Conservation (phyloP, 2,797 vertebrate genomes). For the Melopsittacus undulatus region DNA sequence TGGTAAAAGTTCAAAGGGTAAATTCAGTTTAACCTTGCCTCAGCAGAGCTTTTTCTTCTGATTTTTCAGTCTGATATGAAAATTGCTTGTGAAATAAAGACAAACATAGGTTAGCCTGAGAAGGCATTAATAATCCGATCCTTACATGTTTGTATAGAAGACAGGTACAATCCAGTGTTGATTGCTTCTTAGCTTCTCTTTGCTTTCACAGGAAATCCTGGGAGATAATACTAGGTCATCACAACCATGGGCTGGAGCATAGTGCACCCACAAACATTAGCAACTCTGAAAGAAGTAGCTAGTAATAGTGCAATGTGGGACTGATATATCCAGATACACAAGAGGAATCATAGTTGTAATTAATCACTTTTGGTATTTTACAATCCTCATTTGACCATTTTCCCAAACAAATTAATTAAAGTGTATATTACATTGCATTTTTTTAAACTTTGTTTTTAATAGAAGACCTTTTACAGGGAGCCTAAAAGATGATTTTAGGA, state of each 20-base stretch:
- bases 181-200: constrained; percentile 71
- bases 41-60: constrained; percentile 24
- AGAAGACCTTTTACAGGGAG: background rate
- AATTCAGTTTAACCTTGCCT: constrained; percentile 65
- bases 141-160: constrained; percentile 74
- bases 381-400: constrained; percentile 6
- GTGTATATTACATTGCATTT: background rate
- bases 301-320: background rate
- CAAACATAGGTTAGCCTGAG: constrained; percentile 69
- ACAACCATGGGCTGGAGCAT: background rate
- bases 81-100: constrained; percentile 78
- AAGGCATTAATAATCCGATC: constrained; percentile 76
- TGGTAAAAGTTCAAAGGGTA: constrained; percentile 66
- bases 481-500: constrained; percentile 12
- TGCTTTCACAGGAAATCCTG: constrained; percentile 70
- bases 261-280: background rate
- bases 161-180: constrained; percentile 70
- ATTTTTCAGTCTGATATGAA: constrained; percentile 60
- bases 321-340: background rate
- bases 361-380: background rate
- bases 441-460: background rate
- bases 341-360: background rate
- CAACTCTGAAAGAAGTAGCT: background rate
- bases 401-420: constrained; percentile 26
- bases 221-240: constrained; percentile 27